Evolutionary conservation across 2,888 invertebrate species (phyloP), one percentile per base, ranked within the genome.

Genomic region (Axea sp.): DNA sequence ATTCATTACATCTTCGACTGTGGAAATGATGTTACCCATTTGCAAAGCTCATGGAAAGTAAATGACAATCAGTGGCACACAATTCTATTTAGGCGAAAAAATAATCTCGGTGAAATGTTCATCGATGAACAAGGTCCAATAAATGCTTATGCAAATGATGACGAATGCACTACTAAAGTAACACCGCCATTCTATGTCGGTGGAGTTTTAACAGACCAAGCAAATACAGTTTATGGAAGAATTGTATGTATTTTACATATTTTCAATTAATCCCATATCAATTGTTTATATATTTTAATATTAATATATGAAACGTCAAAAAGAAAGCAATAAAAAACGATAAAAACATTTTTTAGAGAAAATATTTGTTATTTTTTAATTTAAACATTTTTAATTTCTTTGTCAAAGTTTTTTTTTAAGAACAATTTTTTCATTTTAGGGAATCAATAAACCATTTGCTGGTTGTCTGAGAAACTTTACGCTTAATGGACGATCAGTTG

Each of bases 61-160:
- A 93, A 93, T 81, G 95, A 96, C 83, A 92, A 92, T 0, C 87
- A 90, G 43, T 97, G 96, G 96, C 96, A 97, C 84, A 90, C 91
- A 0, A 91, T 94, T 0, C 90, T 90, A 6, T 91, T 96, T 79
- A 90, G 90, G 11, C 89, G 96, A 22, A 89, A 90, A 26, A 89
- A 88, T 1, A 90, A 89, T 0, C 89, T 89, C 64, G 95, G 94
- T 4, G 91, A 91, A 78, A 86, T 96, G 31, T 89, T 90, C 0
- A 90, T 96, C 0, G 94, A 93, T 82, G 91, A 91, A 2, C 90
- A 90, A 11, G 88, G 88, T 26, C 87, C 89, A 1, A 89, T 89
- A 0, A 88, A 89, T 41, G 91, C 91, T 2, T 87, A 88, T 55
- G 92, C 92, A 0, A 78, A 84, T 0, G 89, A 89, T 19, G 86